Base-by-base conservation (phyloP, 2,797 vertebrate genomes). In the Parauchenoglanis punctatus region DNA sequence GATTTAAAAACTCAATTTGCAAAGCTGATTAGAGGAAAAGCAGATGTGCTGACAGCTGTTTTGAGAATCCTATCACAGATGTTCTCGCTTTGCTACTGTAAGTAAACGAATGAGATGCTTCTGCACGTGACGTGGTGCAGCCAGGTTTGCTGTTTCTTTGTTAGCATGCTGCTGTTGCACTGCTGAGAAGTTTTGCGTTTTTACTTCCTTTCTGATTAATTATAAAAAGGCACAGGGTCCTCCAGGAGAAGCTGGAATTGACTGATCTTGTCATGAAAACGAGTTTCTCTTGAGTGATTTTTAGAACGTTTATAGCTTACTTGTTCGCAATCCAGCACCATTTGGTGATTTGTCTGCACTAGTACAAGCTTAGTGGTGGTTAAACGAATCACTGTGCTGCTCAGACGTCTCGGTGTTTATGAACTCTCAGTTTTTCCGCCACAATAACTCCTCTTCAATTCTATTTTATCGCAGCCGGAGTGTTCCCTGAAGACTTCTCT, bases 401-500 rank as follows among this genome's bases (percentile, higher is more conserved):
- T 52, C 46, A 15, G 46, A 46, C 23, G 3, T 4, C 72, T 49
- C n/a, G 46, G 10, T 35, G 67, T 11, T 58, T 35, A 11, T 54
- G 67, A 58, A 3, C 28, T 1, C 8, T 20, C 10, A 1, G 7
- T 25, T 67, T 68, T 46, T 28, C 40, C 3, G 0, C n/a, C 25
- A 49, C 11, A 18, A 4, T n/a, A 20, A 59, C 35, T 28, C 44
- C 17, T 12, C 1, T 67, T 56, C 58, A 52, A 49, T 52, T 65
- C 56, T 76, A 40, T 76, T 7, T 23, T 4, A 2, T 35, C 25
- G 2, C 75, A 99, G 98, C 92, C 93, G 97, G 96, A 91, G 94
- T 92, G 91, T 99, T 99, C 92, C 98, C 98, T 61, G 97, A 97
- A 95, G 98, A 99, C 92, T 99, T 99, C 95, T 99, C 98, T 92